Conservation (phyloP, 92 coral and sea anemone genomes). For the Galaxea fascicularis region DNA sequence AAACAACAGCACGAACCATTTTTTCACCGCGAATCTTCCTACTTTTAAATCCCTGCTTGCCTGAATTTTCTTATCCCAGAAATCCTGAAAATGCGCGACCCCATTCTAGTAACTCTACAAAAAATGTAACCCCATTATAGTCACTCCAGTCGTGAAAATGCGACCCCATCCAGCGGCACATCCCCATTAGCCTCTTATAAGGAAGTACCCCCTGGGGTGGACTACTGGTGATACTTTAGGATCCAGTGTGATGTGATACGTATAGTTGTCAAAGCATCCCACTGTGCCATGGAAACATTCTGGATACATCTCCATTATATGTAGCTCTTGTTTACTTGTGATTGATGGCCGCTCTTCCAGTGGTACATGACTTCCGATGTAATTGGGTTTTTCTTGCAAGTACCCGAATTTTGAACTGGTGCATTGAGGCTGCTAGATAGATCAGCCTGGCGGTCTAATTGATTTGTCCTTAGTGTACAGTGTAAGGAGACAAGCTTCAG, state of each 20-base stretch:
- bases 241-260: no score
- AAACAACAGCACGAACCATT: no score
- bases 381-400: background rate
- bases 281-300: conserved; percentile 29
- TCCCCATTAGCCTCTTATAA: no score
- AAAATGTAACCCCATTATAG: no score
- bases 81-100: no score
- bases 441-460: background rate
- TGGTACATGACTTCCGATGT: conserved; percentile 16
- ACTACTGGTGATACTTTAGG: conserved; percentile 1
- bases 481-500: conserved; percentile 57
- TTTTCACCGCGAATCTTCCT: no score
- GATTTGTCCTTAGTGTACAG: conserved; percentile 29
- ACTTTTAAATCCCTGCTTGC: no score
- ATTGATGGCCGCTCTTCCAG: background rate
- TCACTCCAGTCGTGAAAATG: no score
- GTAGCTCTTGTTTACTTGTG: conserved; percentile 20
- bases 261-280: conserved; percentile 11
- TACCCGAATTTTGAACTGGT: background rate
- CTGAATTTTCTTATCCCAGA: no score
- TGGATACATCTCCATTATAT: conserved; percentile 36
- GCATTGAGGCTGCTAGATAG: background rate
- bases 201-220: background rate
- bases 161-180: no score
- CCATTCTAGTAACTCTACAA: no score